Evolutionary conservation across 2,888 invertebrate genomes (phyloP), one percentile per base, ranked within the genome.

Genomic region (Meloe dianella): DNA sequence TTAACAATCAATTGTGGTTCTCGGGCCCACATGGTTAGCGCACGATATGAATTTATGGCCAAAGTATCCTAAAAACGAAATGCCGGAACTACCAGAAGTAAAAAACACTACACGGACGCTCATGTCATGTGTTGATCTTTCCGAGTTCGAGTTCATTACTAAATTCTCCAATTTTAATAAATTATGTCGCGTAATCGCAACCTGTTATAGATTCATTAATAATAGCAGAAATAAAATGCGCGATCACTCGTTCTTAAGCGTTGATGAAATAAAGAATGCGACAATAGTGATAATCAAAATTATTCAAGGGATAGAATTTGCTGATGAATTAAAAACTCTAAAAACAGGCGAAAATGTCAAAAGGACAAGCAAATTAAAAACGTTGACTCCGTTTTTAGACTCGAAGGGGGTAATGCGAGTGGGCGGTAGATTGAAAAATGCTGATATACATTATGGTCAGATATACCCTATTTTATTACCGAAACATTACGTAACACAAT

Each of bases 381-480:
- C 22, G 1, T 30, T 68, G 9, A 57, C 61, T 35, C 68, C 66
- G 7, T 68, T 66, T 61, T 20, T 68, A 12, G 63, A 66, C 29
- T 20, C 62, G 12, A 17, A 60, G 5, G 54, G 47, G 1, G 2
- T 66, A 12, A 17, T 71, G 4, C 60, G 67, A 51, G 71, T 73
- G 24, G 64, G 67, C 7, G 67, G 70, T 24, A 62, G 70, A 47
- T n/a, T 72, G 20, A 27, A 54, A 57, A 41, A 67, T 57, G 60
- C 71, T 14, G n/a, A 60, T 35, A 24, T 67, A 9, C 29, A 51
- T 30, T 66, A 59, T 30, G 60, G 65, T 35, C n/a, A 41, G 38
- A 71, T 68, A 66, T 60, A 63, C 64, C 72, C 67, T 9, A 47
- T 71, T 29, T 61, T 71, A 14, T 47, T 71, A 38, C 67, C 71